These are phyloP conservation scores for Dinoponera quadriceps DNA, from an alignment of 1,140 invertebrate genomes.

Conservation along the genomic window DNA sequence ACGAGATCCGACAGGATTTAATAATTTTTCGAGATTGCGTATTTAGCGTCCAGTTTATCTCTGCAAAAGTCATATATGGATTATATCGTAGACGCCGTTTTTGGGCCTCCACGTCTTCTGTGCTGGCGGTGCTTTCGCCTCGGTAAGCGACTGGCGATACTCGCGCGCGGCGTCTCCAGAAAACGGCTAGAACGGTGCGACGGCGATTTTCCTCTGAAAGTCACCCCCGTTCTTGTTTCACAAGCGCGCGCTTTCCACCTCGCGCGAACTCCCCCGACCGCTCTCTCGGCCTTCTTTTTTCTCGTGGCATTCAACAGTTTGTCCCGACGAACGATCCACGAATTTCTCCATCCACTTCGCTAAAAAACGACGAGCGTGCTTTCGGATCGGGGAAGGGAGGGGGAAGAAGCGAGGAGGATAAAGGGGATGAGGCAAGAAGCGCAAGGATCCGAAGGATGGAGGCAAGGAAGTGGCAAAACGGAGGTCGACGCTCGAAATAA, in stretches of 20 bases:
- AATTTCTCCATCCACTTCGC: constrained; percentile 48
- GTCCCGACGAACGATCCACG: constrained; percentile 54
- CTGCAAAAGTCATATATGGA: not conserved
- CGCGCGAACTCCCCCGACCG: constrained; percentile 42
- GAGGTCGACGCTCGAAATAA: constrained; percentile 73
- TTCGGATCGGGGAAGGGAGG: constrained; percentile 30
- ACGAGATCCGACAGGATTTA: not conserved
- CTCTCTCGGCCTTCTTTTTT: constrained; percentile 58
- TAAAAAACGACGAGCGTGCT: constrained; percentile 62
- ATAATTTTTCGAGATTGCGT: not conserved
- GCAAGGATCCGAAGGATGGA: not conserved
- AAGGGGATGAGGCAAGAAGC: not conserved
- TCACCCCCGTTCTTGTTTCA: constrained; percentile 51
- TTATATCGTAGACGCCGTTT: not conserved
- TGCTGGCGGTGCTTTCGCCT: constrained; percentile 44
- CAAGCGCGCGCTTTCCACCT: constrained; percentile 52
- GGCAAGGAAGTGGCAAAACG: constrained; percentile 50
- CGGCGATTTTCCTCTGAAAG: constrained; percentile 35
- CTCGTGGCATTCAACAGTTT: constrained; percentile 70
- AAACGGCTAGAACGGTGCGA: constrained; percentile 13
- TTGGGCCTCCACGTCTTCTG: not conserved
- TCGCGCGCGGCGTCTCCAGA: constrained; percentile 26
- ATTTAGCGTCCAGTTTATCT: not conserved
- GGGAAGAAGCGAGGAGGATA: not conserved
- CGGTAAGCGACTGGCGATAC: constrained; percentile 34